Evolutionary conservation across 2,888 invertebrate genomes (phyloP), one percentile per base, ranked within the genome.

Genomic region (Calephelis perditalis): DNA sequence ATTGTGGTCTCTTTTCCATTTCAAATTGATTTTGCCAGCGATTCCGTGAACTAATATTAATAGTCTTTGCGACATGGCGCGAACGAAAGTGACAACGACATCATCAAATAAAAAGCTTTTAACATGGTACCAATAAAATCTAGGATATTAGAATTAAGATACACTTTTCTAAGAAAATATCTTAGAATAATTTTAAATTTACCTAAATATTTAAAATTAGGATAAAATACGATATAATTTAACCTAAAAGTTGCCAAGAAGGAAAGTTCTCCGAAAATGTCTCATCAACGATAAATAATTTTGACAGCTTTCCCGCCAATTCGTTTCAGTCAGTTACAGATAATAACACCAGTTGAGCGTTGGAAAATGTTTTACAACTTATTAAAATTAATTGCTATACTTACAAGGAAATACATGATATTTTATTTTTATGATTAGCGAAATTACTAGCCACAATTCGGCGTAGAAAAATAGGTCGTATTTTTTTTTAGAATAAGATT

Each of bases 31-130:
- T 52, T 52, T 35, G 35, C 35, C 49, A 10, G 35, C 49, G 49
- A 52, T 52, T 52, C 49, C 49, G 49, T 52, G 49, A 52, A 52
- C 49, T 10, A 52, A 35, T 52, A 35, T 52, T 52, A 52, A 52
- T 52, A 52, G 26, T 26, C 26, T 35, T 5, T 52, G 52, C 35
- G 52, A 52, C 52, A 52, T 35, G 52, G 35, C 52, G 52, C 35
- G 11, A 52, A 52, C 35, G 12, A 49, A 26, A 26, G 49, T 49
- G 26, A 49, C 49, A 49, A 15, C 15, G 49, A 49, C 49, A 49
- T 7, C 26, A 49, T 26, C 26, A 49, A 49, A 40, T 40, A 40
- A 49, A 49, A 49, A 49, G 49, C 49, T 49, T 49, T 49, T 49
- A 49, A 49, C 49, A 49, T 26, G 15, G 49, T 49, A 49, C 49